These are phyloP conservation scores for Cyprinodon variegatus DNA, from an alignment of 2,113 vertebrate genomes.

Conservation along the genomic window DNA sequence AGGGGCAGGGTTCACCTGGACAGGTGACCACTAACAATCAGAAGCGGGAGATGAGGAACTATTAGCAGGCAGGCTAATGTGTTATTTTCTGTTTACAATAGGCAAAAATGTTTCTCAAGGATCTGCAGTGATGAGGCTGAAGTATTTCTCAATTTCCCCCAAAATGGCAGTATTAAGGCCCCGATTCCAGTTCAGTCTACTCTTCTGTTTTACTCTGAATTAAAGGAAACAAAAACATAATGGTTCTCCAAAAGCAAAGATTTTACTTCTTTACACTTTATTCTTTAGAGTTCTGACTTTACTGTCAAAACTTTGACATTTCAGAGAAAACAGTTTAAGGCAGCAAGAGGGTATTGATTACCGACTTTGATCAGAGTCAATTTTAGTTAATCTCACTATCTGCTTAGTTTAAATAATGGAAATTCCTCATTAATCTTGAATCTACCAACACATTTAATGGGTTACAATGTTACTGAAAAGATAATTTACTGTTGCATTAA, in stretches of 20 bases:
- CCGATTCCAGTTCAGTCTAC: no score
- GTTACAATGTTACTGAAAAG: no score
- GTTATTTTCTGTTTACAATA: neutral
- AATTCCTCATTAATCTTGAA: no score
- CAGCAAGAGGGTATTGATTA: neutral
- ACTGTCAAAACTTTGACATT: no score
- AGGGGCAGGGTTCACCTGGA: slow-evolving; percentile 10
- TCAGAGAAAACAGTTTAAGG: neutral
- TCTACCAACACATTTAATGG: no score
- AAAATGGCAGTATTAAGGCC: no score
- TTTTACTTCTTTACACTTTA: neutral
- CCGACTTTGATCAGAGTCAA: no score
- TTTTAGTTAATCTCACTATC: neutral
- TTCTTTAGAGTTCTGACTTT: neutral
- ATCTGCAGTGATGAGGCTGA: neutral
- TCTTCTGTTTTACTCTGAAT: neutral
- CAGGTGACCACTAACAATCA: slow-evolving; percentile 10
- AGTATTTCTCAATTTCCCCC: neutral
- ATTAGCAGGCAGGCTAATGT: neutral
- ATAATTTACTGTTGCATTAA: no score
- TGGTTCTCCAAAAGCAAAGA: neutral
- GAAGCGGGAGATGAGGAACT: neutral
- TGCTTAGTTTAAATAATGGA: neutral
- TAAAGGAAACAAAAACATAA: neutral
- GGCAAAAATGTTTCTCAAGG: neutral